phyloP scores from a whole-genome alignment of 2,888 invertebrate species.

The Deroplatys truncata region DNA sequence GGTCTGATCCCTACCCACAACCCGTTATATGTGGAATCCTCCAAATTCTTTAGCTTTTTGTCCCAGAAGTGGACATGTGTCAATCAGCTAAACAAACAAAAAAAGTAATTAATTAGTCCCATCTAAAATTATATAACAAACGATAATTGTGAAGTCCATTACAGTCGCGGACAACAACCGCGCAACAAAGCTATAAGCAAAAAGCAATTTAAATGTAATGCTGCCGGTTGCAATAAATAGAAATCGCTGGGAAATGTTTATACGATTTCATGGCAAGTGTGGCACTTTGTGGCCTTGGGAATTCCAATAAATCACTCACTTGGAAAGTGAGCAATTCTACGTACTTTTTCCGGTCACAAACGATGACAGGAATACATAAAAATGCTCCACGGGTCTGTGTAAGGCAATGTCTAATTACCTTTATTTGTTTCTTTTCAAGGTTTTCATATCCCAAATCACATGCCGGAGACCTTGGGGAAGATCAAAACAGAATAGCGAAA shows the following conservation, averaged over 20 bases:
- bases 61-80: background rate
- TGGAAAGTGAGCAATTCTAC: background rate
- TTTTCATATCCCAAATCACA: background rate
- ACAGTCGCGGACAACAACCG: background rate
- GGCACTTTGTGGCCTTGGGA: background rate
- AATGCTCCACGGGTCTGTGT: background rate
- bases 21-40: background rate
- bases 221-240: background rate
- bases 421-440: background rate
- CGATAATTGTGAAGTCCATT: background rate
- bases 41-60: background rate
- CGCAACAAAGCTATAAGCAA: background rate
- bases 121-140: constrained; percentile 9
- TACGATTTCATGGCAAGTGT: background rate
- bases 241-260: background rate
- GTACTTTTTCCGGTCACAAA: background rate
- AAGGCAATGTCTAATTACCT: background rate
- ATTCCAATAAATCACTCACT: background rate
- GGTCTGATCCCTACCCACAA: background rate
- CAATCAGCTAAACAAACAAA: constrained; percentile 1
- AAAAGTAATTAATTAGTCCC: constrained; percentile 1
- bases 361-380: background rate
- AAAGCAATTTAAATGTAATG: background rate
- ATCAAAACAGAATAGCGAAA: too few relatives aligned
- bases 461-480: too few relatives aligned